Evolutionary conservation across 2,797 vertebrate species (phyloP), one percentile per base, ranked within the genome.

Genomic region (Enteromius fasciolatus): DNA sequence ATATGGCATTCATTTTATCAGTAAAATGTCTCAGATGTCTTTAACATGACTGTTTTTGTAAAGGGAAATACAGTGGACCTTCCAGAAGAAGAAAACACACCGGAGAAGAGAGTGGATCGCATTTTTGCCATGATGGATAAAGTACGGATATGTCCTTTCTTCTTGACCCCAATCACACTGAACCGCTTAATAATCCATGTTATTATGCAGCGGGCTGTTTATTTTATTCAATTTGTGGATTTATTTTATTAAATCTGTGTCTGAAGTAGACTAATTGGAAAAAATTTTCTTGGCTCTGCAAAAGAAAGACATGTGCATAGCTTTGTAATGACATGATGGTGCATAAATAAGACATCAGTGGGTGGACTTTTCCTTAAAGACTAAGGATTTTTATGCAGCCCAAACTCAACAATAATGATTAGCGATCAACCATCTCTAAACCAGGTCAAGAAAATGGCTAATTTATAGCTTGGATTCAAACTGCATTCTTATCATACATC

Each of bases 111-210:
- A 46, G 98, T 99, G 85, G 97, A 99, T 88, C 95, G 97, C 85
- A 99, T 99, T 92, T 99, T 99, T 69, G 96, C 97, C 81, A 98
- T 98, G 97, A 99, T 98, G 97, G 97, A 98, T 91, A 99, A 98
- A 95, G 98, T 98, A 75, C 36, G 1, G 41, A 46, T 44, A 68
- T 33, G 3, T 66, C 31, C 1, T 81, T 72, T 33, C 7, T 25
- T 54, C 33, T 28, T 39, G 15, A 72, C 33, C 2, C 3, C 77
- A 69, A 63, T 70, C 17, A 17, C 25, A 46, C 4, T 2, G 28
- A 64, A 25, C 69, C 4, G 48, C 12, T 36, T 36, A 59, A 61
- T 50, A 70, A 54, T 57, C 9, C 3, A 66, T 48, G 7, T 67
- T 64, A 46, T 52, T 73, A n/a, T 73, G 5, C 70, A 36, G 5